Evolutionary conservation across 1,140 invertebrate genomes (phyloP), one percentile per base, ranked within the genome.

Genomic region (Chironomus tepperi): DNA sequence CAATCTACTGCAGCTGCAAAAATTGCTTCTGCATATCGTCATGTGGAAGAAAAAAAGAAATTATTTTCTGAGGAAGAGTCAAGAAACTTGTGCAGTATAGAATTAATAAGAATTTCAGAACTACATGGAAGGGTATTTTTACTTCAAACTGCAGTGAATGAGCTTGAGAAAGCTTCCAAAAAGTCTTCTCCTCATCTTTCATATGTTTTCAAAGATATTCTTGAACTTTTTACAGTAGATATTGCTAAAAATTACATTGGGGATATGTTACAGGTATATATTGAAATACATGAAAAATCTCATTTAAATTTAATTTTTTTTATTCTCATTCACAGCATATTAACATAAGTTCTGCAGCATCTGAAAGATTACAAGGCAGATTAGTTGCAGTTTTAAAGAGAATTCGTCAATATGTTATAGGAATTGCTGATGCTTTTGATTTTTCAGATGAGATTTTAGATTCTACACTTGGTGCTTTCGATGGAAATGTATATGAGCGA

Each of bases 381-480:
- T 81, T 95, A 57, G 89, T 92, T 77, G 86, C 87, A 19, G 83
- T 93, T 21, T 82, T 98, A 42, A 80, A 81, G 3, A 79, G 84
- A 1, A 86, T 98, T 42, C 87, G 96, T 75, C 91, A 92, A 3
- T 94, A 98, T 84, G 94, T 93, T n/a, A 90, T 98, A 0, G 89
- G 90, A 7, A 84, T 98, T 8, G 95, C 97, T 0, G 96, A 98
- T 81, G 89, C 92, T 6, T 98, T 97, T 79, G 94, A 97, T 82
- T 87, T 95, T 67, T 85, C 88, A 42, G 96, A 98, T 81, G 88
- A 90, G 76, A 87, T 95, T 47, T 82, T 98, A 10, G 84, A 87
- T 18, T 97, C 95, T 9, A 89, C 93, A 0, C 81, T 98, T 1
- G 96, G 96, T 1, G 87, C 91, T 9, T 95, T 91, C 79, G 96